Evolutionary conservation across 1,140 invertebrate species (phyloP).

Genomic region (Polypedilum vanderplanki): DNA sequence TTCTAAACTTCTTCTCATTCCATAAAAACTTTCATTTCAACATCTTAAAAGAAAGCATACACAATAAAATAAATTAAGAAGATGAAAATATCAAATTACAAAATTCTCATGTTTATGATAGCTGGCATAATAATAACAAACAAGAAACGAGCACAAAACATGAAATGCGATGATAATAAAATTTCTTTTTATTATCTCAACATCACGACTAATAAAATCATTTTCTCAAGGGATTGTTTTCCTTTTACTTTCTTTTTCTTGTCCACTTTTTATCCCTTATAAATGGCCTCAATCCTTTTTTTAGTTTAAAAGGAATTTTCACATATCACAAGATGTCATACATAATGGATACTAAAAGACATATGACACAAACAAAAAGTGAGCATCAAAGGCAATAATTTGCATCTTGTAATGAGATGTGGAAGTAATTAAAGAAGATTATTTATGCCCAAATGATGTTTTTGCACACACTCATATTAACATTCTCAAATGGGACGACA

Average conservation of each 20-base stretch:
- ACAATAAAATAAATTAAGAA: background rate
- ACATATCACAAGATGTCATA: no score
- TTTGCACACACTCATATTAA: background rate
- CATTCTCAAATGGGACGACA: background rate
- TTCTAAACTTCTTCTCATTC: no score
- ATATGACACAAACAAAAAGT: background rate
- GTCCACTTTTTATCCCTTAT: background rate
- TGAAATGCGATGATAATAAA: background rate
- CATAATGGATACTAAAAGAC: background rate
- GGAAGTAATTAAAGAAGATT: conserved; percentile 6
- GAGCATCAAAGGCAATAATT: conserved; percentile 17
- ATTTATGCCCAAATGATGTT: conserved; percentile 13
- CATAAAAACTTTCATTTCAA: no score
- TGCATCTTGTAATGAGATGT: background rate
- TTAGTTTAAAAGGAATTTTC: background rate
- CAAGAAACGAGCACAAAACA: background rate
- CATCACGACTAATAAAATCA: conserved; percentile 18
- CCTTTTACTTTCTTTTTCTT: background rate
- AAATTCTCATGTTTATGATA: background rate
- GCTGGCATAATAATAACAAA: background rate
- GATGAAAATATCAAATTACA: conserved; percentile 7
- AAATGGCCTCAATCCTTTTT: conserved; percentile 17
- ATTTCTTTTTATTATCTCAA: conserved; percentile 20
- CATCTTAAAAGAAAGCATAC: background rate
- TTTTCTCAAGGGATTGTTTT: conserved; percentile 12